These are phyloP conservation scores for Dicrurus megarhynchus DNA, from an alignment of 2,113 vertebrate species.

Conservation along the genomic window DNA sequence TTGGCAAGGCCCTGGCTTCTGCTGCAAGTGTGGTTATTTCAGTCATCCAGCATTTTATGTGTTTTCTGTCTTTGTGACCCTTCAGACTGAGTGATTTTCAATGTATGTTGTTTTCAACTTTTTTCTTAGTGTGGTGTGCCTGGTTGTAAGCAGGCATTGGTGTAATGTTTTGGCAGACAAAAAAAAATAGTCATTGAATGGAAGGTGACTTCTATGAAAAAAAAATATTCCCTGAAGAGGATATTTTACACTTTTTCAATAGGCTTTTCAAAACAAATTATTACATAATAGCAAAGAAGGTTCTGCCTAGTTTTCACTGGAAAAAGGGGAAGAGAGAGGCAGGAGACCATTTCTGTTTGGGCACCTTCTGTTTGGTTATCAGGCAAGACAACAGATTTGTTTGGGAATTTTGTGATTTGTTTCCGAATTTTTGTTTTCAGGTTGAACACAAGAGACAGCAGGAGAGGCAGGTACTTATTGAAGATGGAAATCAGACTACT, in stretches of 20 bases:
- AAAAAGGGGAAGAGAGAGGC: neutral
- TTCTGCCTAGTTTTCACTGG: neutral
- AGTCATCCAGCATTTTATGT: neutral
- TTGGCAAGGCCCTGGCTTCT: neutral
- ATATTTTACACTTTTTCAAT: neutral
- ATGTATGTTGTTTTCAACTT: neutral
- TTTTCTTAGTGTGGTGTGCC: neutral
- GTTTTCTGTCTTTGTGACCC: neutral
- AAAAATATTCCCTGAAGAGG: neutral
- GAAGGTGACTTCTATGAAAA: neutral
- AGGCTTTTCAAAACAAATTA: neutral
- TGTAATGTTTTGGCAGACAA: neutral
- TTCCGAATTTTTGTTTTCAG: neutral
- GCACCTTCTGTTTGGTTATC: neutral
- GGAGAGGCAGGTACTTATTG: neutral
- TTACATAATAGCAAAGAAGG: neutral
- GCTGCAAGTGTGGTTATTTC: neutral
- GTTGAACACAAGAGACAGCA: neutral
- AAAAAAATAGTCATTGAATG: neutral
- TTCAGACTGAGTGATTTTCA: neutral
- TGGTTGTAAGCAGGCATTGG: neutral
- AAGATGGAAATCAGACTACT: neutral
- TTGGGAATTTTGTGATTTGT: neutral
- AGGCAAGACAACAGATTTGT: neutral
- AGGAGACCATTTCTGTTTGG: neutral